Evolutionary conservation across 2,113 vertebrate species (phyloP), one percentile per base, ranked within the genome.

Genomic region (Passer montanus): DNA sequence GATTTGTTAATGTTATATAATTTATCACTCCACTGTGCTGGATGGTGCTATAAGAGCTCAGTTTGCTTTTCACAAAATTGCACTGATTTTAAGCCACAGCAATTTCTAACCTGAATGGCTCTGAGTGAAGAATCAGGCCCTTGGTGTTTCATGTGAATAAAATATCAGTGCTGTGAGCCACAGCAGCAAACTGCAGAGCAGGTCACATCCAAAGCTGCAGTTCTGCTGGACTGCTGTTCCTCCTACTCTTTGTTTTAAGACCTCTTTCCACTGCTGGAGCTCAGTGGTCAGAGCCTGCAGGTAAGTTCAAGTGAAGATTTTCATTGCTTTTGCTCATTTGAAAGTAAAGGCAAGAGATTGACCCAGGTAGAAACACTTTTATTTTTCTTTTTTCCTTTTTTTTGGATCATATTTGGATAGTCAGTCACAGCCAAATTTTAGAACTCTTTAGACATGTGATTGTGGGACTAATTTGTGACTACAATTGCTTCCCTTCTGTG

Each of bases 1-100:
- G 72, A 86, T 86, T 94, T 93, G 90, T 94, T 96, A 87, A 92
- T 90, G 64, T 75, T 91, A 63, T 86, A 68, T 94, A 95, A 95
- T 87, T 96, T 50, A 91, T 95, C 82, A 80, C 59, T 90, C 72
- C 31, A 41, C n/a, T 60, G 64, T 86, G 58, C 59, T 77, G 63
- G 41, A 82, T 88, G 68, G 35, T 91, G 41, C 39, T 77, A 2
- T 60, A 64, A 84, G 39, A 78, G 64, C 68, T 77, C 3, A 11
- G 46, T 60, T 91, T 69, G 73, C 60, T 91, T 83, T 86, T 66
- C 39, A 80, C 17, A 37, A 52, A 85, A 47, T 81, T 90, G 52
- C 46, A 9, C 70, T 69, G 89, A 55, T 93, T 94, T 94, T 46
- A 83, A 94, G 80, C n/a, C 33, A 18, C 33, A 52, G 72, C 60